Percentiles rank a stretch among this genome's conserved stretches.
Evolutionary conservation across 64 coral and sea anemone species (phyloP).

Genomic region (Dendronephthya gigantea): DNA sequence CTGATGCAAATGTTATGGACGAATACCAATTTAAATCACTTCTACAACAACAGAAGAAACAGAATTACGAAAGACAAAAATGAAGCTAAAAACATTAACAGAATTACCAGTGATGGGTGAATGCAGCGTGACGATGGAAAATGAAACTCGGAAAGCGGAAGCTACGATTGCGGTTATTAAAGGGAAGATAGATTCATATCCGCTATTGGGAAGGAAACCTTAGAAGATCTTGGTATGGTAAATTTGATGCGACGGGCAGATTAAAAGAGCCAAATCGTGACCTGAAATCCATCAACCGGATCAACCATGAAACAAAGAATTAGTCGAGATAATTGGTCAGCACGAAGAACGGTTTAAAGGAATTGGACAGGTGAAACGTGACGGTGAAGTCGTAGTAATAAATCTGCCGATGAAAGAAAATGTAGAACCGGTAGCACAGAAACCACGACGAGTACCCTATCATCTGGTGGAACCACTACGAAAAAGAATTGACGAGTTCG

Average conservation of each 20-base stretch:
- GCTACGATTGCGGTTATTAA: neutral
- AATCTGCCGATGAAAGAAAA: neutral
- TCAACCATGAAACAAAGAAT: neutral
- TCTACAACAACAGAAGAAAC: neutral
- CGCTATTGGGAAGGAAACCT: neutral
- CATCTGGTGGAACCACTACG: neutral
- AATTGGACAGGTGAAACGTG: neutral
- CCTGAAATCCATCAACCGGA: neutral
- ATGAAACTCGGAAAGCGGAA: neutral
- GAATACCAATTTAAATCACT: slow-evolving; percentile 33
- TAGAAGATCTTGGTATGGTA: slow-evolving; percentile 13
- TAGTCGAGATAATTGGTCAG: neutral
- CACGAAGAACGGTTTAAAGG: neutral
- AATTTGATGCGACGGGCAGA: neutral
- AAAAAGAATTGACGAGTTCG: neutral
- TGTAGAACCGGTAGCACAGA: neutral
- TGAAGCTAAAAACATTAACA: neutral
- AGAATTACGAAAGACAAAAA: slow-evolving; percentile 1
- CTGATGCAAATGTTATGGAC: too few relatives aligned
- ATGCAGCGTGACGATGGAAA: neutral
- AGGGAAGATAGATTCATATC: neutral
- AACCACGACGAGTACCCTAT: neutral
- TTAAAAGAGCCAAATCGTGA: neutral
- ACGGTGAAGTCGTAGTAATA: neutral
- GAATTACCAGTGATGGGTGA: neutral